Conservation (phyloP, 2,113 vertebrate species). For the Neolamprologus longior region DNA sequence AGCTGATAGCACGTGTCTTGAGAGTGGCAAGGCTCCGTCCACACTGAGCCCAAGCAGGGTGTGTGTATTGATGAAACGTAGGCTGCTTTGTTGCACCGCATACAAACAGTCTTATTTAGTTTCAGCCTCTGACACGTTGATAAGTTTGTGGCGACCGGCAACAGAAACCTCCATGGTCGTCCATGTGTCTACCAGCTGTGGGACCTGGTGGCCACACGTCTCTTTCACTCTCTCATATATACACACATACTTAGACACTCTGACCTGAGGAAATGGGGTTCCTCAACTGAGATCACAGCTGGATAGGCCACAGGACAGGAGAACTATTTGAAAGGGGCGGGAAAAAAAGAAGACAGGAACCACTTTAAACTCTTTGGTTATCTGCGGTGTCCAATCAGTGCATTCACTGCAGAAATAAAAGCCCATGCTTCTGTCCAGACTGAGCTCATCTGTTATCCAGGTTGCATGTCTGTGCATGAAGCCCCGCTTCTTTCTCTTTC, state of each 20-base stretch:
- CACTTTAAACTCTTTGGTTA: slow-evolving; percentile 14
- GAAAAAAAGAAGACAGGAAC: neutral
- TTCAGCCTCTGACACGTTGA: slow-evolving; percentile 36
- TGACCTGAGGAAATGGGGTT: slow-evolving; percentile 10
- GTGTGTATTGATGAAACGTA: neutral
- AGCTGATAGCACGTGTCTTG: neutral
- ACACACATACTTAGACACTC: neutral
- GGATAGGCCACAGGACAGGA: slow-evolving; percentile 17
- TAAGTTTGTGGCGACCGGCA: slow-evolving; percentile 17
- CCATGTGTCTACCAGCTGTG: slow-evolving; percentile 65
- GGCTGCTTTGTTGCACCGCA: neutral
- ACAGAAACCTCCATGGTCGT: slow-evolving; percentile 36
- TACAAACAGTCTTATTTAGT: neutral
- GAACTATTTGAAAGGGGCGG: neutral
- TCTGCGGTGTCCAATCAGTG: slow-evolving; percentile 25
- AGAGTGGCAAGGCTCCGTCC: neutral
- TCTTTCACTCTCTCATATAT: neutral
- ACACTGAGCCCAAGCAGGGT: neutral
- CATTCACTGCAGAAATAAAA: slow-evolving; percentile 5
- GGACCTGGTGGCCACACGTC: slow-evolving; percentile 27
- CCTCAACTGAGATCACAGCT: slow-evolving; percentile 36
- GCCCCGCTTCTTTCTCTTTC: neutral
- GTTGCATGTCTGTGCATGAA: neutral
- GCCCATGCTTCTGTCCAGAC: neutral
- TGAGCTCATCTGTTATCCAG: neutral